Evolutionary conservation across 2,888 invertebrate species (phyloP).

Genomic region (Panopea generosa): DNA sequence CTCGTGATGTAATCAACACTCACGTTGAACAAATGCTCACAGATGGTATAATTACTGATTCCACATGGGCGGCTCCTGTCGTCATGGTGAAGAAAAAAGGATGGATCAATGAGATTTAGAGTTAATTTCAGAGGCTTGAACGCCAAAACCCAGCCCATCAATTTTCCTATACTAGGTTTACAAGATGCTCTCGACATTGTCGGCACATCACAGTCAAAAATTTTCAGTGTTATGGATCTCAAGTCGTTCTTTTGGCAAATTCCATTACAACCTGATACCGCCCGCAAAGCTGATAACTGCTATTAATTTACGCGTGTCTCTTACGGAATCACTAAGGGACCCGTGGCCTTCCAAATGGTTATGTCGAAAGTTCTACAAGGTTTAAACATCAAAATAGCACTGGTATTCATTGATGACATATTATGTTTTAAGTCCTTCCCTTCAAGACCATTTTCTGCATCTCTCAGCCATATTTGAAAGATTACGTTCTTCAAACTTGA

Average conservation of each 20-base stretch:
- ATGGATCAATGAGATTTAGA: background rate
- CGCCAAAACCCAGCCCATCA: background rate
- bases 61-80: background rate
- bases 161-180: constrained; percentile 5
- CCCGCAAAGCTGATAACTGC: background rate
- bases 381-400: background rate
- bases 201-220: constrained; percentile 12
- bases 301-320: constrained; percentile 10
- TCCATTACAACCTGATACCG: background rate
- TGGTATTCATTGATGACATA: constrained; percentile 2
- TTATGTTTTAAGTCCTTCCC: background rate
- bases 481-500: constrained; percentile 11
- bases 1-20: no score
- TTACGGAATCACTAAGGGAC: constrained; percentile 10
- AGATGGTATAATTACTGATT: no score
- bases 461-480: background rate
- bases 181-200: constrained; percentile 21
- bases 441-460: background rate
- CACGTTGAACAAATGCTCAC: no score
- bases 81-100: background rate
- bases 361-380: constrained; percentile 7
- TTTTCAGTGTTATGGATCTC: constrained; percentile 23
- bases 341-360: constrained; percentile 17
- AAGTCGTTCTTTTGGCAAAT: constrained; percentile 12
- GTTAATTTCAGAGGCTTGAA: background rate